Percentiles rank a stretch among this genome's conserved stretches.
Evolutionary conservation across 2,113 vertebrate species (phyloP).

Genomic region (Ammospiza caudacuta): DNA sequence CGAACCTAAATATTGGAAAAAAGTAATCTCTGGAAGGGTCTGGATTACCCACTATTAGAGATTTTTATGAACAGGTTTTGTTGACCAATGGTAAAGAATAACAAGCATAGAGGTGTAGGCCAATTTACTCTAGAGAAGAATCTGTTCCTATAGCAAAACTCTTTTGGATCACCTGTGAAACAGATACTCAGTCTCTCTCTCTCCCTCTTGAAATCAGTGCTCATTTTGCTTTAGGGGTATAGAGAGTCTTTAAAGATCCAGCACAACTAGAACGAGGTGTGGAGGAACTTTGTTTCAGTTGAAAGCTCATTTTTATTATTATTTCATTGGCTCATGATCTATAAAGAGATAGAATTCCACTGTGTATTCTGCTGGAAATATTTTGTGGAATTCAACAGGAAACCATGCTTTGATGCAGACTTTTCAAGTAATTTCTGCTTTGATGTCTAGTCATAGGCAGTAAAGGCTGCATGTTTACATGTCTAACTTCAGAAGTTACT

Average conservation of each 20-base stretch:
- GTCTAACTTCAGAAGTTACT: background rate
- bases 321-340: background rate
- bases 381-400: background rate
- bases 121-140: background rate
- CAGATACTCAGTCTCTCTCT: background rate
- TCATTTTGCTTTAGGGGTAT: background rate
- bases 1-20: background rate
- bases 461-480: background rate
- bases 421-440: background rate
- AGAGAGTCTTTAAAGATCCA: background rate
- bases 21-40: background rate
- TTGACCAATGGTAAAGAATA: background rate
- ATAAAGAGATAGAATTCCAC: background rate
- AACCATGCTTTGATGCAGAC: background rate
- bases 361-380: background rate
- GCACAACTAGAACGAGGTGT: background rate
- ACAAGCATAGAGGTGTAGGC: rapidly evolving
- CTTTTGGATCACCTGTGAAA: background rate
- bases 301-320: background rate
- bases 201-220: background rate
- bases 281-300: background rate
- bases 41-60: background rate
- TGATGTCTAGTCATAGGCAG: background rate
- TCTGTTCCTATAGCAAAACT: background rate
- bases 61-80: background rate